Conservation (phyloP, 92 coral and sea anemone species). For the Bergia sp. region DNA sequence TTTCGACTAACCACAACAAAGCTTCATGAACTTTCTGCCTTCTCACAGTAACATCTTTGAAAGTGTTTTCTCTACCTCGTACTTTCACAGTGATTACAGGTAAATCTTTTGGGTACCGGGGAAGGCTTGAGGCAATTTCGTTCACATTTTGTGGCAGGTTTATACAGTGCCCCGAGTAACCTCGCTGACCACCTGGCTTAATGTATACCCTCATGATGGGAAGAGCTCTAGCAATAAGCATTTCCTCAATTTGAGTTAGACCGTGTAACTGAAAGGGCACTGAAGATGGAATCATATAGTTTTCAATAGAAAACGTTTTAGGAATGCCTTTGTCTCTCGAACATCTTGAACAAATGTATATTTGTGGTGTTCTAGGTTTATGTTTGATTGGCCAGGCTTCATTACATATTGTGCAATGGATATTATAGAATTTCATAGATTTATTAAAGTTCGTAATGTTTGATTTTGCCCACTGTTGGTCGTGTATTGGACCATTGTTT, state of each 20-base stretch:
- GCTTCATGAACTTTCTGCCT: conserved; percentile 55
- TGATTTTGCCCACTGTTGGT: not conserved
- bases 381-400: conserved; percentile 8
- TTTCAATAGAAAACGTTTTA: no score
- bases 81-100: conserved; percentile 57
- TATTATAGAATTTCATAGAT: not conserved
- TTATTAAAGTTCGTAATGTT: not conserved
- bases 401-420: not conserved
- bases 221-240: no score
- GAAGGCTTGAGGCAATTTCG: conserved; percentile 60
- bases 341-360: no score
- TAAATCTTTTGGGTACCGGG: conserved; percentile 60
- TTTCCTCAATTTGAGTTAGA: not conserved
- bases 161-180: conserved; percentile 73
- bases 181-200: conserved; percentile 72
- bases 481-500: not conserved
- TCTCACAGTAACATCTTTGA: no score
- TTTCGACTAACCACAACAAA: conserved; percentile 35
- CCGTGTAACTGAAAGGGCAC: not conserved
- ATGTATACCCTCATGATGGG: conserved; percentile 48
- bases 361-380: not conserved
- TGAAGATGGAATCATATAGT: no score
- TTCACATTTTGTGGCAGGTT: conserved; percentile 68
- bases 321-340: no score
- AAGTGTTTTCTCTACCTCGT: conserved; percentile 5